Evolutionary conservation across 2,888 invertebrate species (phyloP).

Genomic region (Parnassius smintheus): DNA sequence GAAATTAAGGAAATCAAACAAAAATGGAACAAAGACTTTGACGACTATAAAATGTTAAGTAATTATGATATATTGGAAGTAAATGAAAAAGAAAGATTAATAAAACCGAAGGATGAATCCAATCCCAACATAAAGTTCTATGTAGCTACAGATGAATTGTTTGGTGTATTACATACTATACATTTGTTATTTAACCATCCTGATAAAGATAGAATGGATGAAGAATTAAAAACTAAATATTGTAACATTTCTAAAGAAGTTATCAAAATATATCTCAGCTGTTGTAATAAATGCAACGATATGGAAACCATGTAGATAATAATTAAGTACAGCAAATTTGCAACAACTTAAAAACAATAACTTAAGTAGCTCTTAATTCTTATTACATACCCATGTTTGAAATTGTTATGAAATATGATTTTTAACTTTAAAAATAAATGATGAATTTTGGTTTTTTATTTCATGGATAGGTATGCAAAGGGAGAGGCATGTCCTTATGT

Average conservation of each 20-base stretch:
- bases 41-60: slow-evolving; percentile 60
- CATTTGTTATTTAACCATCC: slow-evolving; percentile 62
- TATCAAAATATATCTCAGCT: slow-evolving; percentile 59
- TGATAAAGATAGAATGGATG: slow-evolving; percentile 50
- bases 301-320: slow-evolving; percentile 8
- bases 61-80: slow-evolving; percentile 56
- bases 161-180: slow-evolving; percentile 62
- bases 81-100: slow-evolving; percentile 48
- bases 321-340: too few species aligned
- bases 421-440: too few species aligned
- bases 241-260: slow-evolving; percentile 67
- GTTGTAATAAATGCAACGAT: slow-evolving; percentile 52
- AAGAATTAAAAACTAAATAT: slow-evolving; percentile 58
- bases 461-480: too few species aligned
- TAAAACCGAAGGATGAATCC: slow-evolving; percentile 49
- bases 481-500: too few species aligned
- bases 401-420: too few species aligned
- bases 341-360: too few species aligned
- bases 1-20: slow-evolving; percentile 54
- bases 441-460: too few species aligned
- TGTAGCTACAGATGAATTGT: slow-evolving; percentile 54
- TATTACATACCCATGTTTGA: too few species aligned
- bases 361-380: too few species aligned
- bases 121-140: slow-evolving; percentile 53
- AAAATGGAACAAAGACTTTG: slow-evolving; percentile 49